Evolutionary conservation across 2,888 invertebrate genomes (phyloP).

Genomic region (Zygogramma bicolorata): DNA sequence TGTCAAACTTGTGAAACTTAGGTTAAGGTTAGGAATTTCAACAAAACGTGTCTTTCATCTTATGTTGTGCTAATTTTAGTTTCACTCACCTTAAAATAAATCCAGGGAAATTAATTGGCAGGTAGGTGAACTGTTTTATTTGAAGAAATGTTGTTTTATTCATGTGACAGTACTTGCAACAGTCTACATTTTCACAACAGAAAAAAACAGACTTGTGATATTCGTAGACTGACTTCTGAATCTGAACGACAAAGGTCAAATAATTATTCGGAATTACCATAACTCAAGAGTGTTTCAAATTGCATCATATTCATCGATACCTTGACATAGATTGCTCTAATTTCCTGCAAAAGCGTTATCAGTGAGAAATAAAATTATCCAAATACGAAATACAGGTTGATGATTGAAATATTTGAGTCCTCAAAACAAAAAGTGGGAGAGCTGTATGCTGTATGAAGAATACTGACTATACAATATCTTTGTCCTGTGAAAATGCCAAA

Average conservation of each 20-base stretch:
- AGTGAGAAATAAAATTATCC: no score
- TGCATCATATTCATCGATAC: no score
- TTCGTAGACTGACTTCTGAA: background rate
- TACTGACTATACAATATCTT: no score
- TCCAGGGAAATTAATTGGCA: constrained; percentile 10
- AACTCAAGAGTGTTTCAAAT: no score
- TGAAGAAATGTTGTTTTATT: background rate
- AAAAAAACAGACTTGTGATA: background rate
- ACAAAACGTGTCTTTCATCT: constrained; percentile 26
- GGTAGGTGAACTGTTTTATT: constrained; percentile 15
- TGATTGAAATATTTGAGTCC: no score
- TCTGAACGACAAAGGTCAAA: background rate
- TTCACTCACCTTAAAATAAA: constrained; percentile 7
- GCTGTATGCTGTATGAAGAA: no score
- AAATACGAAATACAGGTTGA: no score
- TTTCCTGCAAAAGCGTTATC: no score
- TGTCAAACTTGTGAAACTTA: background rate
- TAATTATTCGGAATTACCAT: no score
- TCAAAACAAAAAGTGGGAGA: no score
- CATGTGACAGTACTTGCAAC: background rate
- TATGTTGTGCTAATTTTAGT: constrained; percentile 19
- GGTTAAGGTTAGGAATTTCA: constrained; percentile 19
- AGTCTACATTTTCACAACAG: background rate
- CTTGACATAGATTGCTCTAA: no score
- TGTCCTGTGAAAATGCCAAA: no score